A percentile compares a stretch with the other conserved stretches of the same genome.
Evolutionary conservation across 1,140 invertebrate genomes (phyloP).

Genomic region (Eriocheir sinensis): DNA sequence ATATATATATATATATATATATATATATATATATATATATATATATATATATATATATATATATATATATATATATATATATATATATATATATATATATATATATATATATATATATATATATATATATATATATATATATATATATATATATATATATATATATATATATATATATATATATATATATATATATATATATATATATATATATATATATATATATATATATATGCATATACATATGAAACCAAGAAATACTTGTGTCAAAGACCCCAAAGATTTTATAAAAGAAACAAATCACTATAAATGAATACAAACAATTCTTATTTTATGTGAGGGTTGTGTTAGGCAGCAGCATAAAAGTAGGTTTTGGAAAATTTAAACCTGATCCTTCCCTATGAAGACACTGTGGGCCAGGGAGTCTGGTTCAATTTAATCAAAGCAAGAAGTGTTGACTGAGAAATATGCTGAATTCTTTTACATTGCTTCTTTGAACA

Average conservation of each 20-base stretch:
- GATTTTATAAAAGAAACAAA: too few relatives aligned
- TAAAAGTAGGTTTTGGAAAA: too few relatives aligned
- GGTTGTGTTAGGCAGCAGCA: too few relatives aligned
- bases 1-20: slow-evolving; percentile 47
- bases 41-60: slow-evolving; percentile 60
- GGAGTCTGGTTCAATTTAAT: too few relatives aligned
- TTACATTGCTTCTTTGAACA: too few relatives aligned
- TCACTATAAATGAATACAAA: too few relatives aligned
- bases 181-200: slow-evolving; percentile 45
- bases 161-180: slow-evolving; percentile 53
- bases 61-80: slow-evolving; percentile 61
- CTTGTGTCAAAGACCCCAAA: background rate
- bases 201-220: slow-evolving; percentile 45
- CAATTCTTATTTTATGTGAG: too few relatives aligned
- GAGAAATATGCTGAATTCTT: too few relatives aligned
- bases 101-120: slow-evolving; percentile 59
- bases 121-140: slow-evolving; percentile 62
- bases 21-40: slow-evolving; percentile 50
- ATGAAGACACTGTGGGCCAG: too few relatives aligned
- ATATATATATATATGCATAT: slow-evolving; percentile 36
- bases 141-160: slow-evolving; percentile 51
- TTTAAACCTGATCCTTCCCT: too few relatives aligned
- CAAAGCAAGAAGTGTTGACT: too few relatives aligned
- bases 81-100: slow-evolving; percentile 62
- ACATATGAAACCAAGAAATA: slow-evolving; percentile 27